Percentiles rank a stretch among this genome's conserved stretches.
These are phyloP conservation scores for Subacronicta megacephala DNA, from an alignment of 2,888 invertebrate species.

Conservation along the genomic window DNA sequence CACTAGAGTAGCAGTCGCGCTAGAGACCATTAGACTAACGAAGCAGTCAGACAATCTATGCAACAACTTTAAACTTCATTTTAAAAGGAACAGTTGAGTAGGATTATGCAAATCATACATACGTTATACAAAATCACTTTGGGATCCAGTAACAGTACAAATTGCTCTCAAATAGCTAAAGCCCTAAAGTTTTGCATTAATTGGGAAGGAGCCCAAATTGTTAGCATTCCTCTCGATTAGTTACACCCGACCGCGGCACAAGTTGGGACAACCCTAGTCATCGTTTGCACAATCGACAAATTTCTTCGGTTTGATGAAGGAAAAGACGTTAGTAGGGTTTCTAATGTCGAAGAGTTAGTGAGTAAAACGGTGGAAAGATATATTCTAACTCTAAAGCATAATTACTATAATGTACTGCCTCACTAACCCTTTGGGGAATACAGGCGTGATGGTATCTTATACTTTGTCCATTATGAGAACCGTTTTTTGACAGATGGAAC, in stretches of 20 bases:
- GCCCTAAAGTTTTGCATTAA: constrained; percentile 55
- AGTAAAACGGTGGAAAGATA: no score
- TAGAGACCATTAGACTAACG: no score
- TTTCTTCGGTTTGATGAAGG: constrained; percentile 24
- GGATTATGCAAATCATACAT: not conserved
- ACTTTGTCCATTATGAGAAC: no score
- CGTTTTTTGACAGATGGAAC: no score
- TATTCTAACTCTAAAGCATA: no score
- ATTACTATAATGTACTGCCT: no score
- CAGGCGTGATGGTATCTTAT: no score
- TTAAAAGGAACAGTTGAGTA: not conserved
- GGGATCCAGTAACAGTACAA: constrained; percentile 26
- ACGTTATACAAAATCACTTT: not conserved
- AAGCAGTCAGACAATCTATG: no score
- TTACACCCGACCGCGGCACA: constrained; percentile 43
- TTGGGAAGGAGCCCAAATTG: constrained; percentile 50
- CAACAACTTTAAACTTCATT: no score
- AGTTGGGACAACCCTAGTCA: constrained; percentile 46
- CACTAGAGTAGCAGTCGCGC: no score
- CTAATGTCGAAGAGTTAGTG: not conserved
- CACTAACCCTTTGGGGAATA: no score
- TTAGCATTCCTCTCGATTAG: constrained; percentile 58
- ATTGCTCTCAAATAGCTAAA: constrained; percentile 42
- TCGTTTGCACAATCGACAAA: constrained; percentile 34
- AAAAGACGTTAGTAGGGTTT: constrained; percentile 3